Percentiles rank a stretch among this genome's conserved stretches.
phyloP scores from a whole-genome alignment of 2,113 vertebrate species.

The Actenoides lindsayi region DNA sequence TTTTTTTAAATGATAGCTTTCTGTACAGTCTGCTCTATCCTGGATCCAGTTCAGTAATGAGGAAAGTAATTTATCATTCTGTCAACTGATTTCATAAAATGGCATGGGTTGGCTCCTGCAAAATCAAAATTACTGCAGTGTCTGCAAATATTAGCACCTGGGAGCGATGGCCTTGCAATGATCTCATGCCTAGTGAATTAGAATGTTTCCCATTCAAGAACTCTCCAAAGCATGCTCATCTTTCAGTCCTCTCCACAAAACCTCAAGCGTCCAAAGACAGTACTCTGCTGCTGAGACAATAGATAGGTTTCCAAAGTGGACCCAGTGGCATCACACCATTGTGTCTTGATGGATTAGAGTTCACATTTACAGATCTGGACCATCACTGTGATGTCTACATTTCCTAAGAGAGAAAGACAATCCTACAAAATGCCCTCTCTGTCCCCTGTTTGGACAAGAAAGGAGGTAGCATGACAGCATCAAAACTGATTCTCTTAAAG shows the following conservation, averaged over 20 bases:
- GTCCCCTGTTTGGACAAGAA: neutral
- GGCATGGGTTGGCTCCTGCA: neutral
- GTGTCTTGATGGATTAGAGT: fast-evolving
- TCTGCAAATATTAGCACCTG: slow-evolving; percentile 17
- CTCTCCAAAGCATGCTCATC: neutral
- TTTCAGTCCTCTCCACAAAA: neutral
- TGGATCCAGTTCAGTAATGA: neutral
- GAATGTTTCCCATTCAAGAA: neutral
- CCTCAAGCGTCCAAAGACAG: neutral
- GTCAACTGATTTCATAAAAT: slow-evolving; percentile 6
- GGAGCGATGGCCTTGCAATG: neutral
- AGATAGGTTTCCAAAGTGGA: neutral
- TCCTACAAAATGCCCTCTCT: neutral
- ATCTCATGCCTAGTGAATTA: neutral
- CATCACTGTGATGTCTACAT: neutral
- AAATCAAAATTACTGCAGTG: slow-evolving; percentile 1
- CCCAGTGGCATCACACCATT: neutral
- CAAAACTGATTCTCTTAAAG: neutral
- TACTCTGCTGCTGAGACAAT: neutral
- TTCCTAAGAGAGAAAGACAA: neutral
- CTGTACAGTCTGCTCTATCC: neutral
- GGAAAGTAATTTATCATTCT: neutral
- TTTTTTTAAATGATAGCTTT: neutral
- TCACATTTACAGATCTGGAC: neutral
- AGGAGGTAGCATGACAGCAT: neutral